Evolutionary conservation across 2,797 vertebrate genomes (phyloP).

Genomic region (Hyperoplus immaculatus): DNA sequence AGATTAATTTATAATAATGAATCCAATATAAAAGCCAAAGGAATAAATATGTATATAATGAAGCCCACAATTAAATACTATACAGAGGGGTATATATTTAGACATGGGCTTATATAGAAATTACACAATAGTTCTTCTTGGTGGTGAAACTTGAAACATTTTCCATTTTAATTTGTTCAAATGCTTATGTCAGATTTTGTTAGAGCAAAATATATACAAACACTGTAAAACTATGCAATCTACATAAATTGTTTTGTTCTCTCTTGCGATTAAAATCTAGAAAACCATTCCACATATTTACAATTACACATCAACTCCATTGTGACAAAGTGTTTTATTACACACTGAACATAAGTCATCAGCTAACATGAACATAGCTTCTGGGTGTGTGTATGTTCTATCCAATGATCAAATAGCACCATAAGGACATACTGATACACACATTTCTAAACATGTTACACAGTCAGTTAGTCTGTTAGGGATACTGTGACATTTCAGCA

Average conservation of each 20-base stretch:
- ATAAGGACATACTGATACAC: background rate
- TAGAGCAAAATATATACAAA: background rate
- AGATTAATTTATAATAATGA: no score
- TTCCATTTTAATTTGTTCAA: background rate
- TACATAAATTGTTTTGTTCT: background rate
- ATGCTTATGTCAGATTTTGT: background rate
- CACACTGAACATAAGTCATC: slow-evolving; percentile 12
- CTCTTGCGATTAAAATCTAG: background rate
- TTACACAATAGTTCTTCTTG: background rate
- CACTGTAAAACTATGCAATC: background rate
- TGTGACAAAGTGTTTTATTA: slow-evolving; percentile 23
- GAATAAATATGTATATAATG: background rate
- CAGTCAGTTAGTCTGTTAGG: background rate
- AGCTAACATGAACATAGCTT: background rate
- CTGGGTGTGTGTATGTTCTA: background rate
- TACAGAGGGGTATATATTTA: background rate
- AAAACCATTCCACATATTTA: background rate
- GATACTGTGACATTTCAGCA: background rate
- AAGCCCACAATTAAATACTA: background rate
- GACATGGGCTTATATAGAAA: background rate
- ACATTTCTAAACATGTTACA: background rate
- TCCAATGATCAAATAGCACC: background rate
- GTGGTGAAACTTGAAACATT: background rate
- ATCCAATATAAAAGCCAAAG: background rate
- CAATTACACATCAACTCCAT: background rate